Base-by-base conservation (phyloP, 1,140 invertebrate genomes). In the Coelopa frigida region DNA sequence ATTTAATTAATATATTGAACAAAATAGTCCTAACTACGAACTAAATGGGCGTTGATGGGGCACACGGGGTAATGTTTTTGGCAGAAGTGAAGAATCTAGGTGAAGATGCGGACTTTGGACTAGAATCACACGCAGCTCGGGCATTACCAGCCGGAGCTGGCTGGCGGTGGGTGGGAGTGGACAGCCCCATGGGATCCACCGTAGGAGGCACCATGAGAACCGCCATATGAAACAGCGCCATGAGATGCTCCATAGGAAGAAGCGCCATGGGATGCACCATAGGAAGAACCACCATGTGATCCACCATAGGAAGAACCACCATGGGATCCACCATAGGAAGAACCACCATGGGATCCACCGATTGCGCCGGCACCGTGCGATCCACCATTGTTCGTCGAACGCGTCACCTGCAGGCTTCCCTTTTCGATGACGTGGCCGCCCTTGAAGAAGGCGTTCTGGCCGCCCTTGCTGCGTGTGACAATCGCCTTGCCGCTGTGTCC, bases 381-480 rank as follows among this genome's bases (percentile, higher is more conserved):
- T 43, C 39, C 50, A 49, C 14, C 51, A 37, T 20, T 57, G n/a
- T 42, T 51, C 44, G 57, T 36, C 7, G 59, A 58, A 1, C 46
- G 55, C 55, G 57, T 64, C 37, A 64, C 55, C 35, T 64, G 59
- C 14, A 64, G 38, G 2, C 55, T 61, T 15, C 61, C 61, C 6
- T 59, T 56, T 48, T 64, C 58, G 23, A 64, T 53, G 11, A 64
- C 61, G 47, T 64, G 61, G 0, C 61, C 61, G 45, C 61, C 56
- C 36, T 54, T 53, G 44, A 61, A 64, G 50, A 53, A 64, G 40
- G 40, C 55, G 10, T 57, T 57, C 21, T 59, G 52, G 6, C 51
- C 59, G 20, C 59, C 42, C 6, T 61, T 57, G 5, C 55, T 59
- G 14, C 54, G 59, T 50, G 55, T 47, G 5, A 61, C 54, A 12